Conservation (phyloP, 2,797 vertebrate species). For the Hoplostethus mediterraneus region DNA sequence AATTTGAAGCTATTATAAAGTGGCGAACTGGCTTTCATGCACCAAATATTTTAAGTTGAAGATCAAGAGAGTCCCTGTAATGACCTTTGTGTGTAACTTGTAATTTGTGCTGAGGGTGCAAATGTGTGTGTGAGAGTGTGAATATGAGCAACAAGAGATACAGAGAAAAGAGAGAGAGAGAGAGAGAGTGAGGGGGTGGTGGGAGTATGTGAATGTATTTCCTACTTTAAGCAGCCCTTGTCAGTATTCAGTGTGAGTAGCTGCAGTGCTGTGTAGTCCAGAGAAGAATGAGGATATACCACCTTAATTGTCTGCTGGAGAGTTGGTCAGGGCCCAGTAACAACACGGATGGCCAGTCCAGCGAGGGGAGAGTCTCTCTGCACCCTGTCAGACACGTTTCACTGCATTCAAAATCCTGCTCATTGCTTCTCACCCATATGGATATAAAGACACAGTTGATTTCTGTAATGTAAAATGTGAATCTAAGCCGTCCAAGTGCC, state of each 20-base stretch:
- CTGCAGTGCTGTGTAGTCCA: conserved; percentile 32
- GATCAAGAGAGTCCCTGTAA: conserved; percentile 58
- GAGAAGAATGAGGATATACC: conserved; percentile 53
- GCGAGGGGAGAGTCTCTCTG: conserved; percentile 5
- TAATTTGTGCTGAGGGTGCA: conserved; percentile 57
- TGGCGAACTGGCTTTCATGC: conserved; percentile 68
- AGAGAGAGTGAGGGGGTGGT: neutral
- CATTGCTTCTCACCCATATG: neutral
- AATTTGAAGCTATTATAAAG: conserved; percentile 65
- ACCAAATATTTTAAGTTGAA: conserved; percentile 71
- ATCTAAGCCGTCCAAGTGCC: neutral
- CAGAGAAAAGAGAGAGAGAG: neutral
- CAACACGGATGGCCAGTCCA: conserved; percentile 32
- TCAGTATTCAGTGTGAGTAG: conserved; percentile 59
- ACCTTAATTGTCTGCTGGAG: conserved; percentile 62
- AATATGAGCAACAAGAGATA: no score
- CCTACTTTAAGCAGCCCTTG: conserved; percentile 11
- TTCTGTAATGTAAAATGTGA: neutral
- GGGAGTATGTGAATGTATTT: conserved; percentile 22
- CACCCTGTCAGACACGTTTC: neutral
- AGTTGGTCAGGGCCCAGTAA: conserved; percentile 48
- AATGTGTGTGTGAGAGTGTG: conserved; percentile 20
- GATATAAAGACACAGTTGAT: neutral
- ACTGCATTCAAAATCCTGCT: conserved; percentile 21
- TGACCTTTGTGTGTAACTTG: conserved; percentile 31